These are phyloP conservation scores for Sparus aurata DNA, from an alignment of 2,797 vertebrate species.

Conservation along the genomic window DNA sequence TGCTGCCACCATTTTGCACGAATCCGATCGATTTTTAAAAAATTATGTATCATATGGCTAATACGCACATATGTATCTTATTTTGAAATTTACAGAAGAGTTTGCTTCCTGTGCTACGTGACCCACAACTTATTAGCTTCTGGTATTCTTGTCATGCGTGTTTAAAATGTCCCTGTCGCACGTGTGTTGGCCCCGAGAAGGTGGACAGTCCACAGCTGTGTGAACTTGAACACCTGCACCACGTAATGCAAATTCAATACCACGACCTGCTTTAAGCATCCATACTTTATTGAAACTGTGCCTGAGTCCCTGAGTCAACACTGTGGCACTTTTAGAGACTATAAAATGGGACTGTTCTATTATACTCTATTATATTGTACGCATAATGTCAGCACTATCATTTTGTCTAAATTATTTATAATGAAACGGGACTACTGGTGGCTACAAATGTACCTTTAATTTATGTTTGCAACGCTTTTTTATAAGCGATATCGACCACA, in stretches of 20 bases:
- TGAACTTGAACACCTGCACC: constrained; percentile 5
- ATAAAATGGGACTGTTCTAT: constrained; percentile 31
- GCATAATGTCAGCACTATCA: constrained; percentile 30
- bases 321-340: constrained; percentile 29
- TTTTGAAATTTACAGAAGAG: background rate
- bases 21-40: background rate
- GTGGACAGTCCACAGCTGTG: constrained; percentile 5
- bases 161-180: background rate
- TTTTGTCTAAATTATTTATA: constrained; percentile 19
- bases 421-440: constrained; percentile 1
- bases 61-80: background rate
- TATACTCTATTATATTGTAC: constrained; percentile 24
- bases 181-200: background rate
- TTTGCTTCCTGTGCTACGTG: background rate
- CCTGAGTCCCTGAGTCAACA: constrained; percentile 23
- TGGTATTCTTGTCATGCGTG: background rate
- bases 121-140: background rate
- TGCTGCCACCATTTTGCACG: background rate
- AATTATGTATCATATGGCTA: background rate
- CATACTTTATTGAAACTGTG: constrained; percentile 18
- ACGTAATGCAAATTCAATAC: constrained; percentile 22
- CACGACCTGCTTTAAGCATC: constrained; percentile 6
- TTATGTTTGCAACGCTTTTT: constrained; percentile 21
- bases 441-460: constrained; percentile 25
- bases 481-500: constrained; percentile 42